These are phyloP conservation scores for Temnopleurus reevesii DNA, from an alignment of 53 echinoderm and acorn worm genomes.

Conservation along the genomic window DNA sequence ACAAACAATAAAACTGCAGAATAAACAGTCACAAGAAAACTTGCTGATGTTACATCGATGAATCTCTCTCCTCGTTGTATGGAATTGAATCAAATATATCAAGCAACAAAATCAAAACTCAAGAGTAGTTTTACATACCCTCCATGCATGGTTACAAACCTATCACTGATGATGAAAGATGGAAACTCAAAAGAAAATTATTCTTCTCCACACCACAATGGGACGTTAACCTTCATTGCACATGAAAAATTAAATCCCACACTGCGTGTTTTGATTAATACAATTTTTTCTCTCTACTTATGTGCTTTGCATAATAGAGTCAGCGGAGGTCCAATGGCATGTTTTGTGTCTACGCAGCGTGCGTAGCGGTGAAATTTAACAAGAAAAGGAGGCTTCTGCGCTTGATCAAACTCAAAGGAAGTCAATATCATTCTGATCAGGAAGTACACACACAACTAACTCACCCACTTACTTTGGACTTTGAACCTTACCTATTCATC, in stretches of 20 bases:
- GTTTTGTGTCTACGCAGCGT: background rate
- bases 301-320: background rate
- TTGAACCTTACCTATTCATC: background rate
- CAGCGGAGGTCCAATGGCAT: background rate
- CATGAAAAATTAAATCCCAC: conserved; percentile 37
- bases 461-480: background rate
- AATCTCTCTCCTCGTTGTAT: background rate
- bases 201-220: background rate
- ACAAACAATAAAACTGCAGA: background rate
- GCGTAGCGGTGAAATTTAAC: background rate
- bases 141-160: conserved; percentile 2
- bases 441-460: background rate
- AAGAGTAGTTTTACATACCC: background rate
- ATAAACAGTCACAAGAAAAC: background rate
- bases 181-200: background rate
- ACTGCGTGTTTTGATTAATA: background rate
- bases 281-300: background rate
- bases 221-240: background rate
- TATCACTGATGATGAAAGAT: background rate
- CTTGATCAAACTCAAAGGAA: conserved; percentile 6
- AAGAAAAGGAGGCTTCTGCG: background rate
- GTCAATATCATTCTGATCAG: conserved; percentile 10
- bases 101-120: background rate
- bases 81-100: background rate
- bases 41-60: background rate